These are phyloP conservation scores for Rachycentron canadum DNA, from an alignment of 2,797 vertebrate species.

Conservation along the genomic window DNA sequence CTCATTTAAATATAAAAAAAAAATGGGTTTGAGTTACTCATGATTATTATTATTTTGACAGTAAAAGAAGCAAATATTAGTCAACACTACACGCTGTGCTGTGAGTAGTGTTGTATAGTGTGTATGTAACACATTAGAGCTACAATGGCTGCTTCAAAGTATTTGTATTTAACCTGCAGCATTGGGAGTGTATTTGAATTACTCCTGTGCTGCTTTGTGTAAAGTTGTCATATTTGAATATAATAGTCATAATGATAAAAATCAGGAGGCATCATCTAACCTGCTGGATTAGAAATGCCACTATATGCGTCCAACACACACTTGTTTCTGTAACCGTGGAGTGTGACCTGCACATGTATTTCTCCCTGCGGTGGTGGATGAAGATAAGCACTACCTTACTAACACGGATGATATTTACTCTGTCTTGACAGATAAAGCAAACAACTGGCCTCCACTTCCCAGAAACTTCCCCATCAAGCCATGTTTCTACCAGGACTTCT, in stretches of 20 bases:
- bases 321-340: no score
- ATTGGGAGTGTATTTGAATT: neutral
- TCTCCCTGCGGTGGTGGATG: neutral
- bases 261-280: neutral
- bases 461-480: conserved; percentile 92
- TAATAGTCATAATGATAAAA: neutral
- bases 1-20: no score
- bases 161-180: neutral
- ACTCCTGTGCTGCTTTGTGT: neutral
- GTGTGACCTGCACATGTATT: no score
- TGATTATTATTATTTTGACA: no score
- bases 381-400: neutral
- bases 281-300: neutral
- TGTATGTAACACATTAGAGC: no score
- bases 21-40: no score
- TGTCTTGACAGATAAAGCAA: conserved; percentile 86
- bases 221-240: neutral
- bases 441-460: conserved; percentile 98
- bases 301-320: conserved; percentile 4
- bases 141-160: neutral
- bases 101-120: no score
- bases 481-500: conserved; percentile 97
- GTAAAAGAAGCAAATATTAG: no score
- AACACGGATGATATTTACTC: neutral
- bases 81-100: no score